These are phyloP conservation scores for Leptopterna dolabrata DNA, from an alignment of 2,888 invertebrate species.

Conservation along the genomic window DNA sequence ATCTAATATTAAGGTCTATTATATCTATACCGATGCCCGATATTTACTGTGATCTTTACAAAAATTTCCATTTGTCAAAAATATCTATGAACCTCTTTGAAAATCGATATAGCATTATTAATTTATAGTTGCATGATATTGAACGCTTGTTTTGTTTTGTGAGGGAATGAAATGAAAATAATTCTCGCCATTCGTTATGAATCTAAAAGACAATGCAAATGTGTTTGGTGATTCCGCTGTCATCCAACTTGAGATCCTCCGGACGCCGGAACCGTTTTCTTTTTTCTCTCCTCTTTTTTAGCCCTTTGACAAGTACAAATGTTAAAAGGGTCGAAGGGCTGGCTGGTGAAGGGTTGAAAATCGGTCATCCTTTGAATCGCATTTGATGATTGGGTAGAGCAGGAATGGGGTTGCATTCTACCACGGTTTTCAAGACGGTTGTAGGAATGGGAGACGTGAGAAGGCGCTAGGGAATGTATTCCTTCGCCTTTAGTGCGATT, in stretches of 20 bases:
- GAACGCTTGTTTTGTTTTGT: too few species aligned
- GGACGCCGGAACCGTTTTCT: background rate
- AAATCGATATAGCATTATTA: too few species aligned
- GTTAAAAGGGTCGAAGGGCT: background rate
- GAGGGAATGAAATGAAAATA: too few species aligned
- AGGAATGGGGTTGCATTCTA: background rate
- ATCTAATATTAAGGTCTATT: too few species aligned
- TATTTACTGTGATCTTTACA: too few species aligned
- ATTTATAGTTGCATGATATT: too few species aligned
- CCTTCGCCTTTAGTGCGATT: background rate
- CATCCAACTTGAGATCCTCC: background rate
- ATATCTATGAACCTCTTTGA: too few species aligned
- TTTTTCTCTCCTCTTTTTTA: background rate
- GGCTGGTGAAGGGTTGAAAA: background rate
- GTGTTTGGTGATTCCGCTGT: background rate
- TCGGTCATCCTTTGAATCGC: background rate
- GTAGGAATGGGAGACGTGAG: background rate
- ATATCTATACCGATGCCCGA: too few species aligned
- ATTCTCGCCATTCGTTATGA: background rate
- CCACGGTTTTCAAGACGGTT: background rate
- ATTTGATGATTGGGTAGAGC: background rate
- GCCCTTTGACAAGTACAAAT: background rate
- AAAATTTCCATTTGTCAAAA: too few species aligned
- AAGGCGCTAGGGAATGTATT: background rate
- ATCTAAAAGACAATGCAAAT: background rate